Base-by-base conservation (phyloP, 2,113 vertebrate genomes). In the Callorhinus ursinus region DNA sequence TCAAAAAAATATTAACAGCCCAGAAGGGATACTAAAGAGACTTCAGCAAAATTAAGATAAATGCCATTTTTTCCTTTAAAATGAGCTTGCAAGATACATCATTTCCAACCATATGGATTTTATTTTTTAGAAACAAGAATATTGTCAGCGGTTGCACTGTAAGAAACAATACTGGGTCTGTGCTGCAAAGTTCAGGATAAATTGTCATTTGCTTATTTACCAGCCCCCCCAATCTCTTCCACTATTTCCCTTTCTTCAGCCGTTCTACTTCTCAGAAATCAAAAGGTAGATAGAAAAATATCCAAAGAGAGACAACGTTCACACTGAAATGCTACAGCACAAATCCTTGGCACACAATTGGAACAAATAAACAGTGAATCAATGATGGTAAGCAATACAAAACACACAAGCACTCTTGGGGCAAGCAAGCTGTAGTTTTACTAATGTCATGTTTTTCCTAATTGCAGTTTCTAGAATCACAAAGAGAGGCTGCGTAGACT, bases 31-130 rank as follows among this genome's bases (percentile, higher is more conserved):
- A 71, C 2, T 53, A 93, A 72, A 91, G 24, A 90, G 76, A 74
- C 14, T n/a, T 86, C 19, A 72, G 85, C 12, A 85, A 55, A 97
- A 94, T 89, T 74, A 83, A 83, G 42, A 85, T 33, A 65, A 77
- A 49, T 42, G 3, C 5, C 39, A 61, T 85, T 36, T 86, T 93
- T 88, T 83, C 46, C 51, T 96, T 95, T 93, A 71, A 90, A 96
- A 42, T 16, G 2, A 92, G 26, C 36, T 46, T 26, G 7, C 18
- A 96, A 33, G 33, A 80, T 46, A 21, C 10, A 59, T 81, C 49
- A 90, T 89, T 88, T 93, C 22, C 92, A 72, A 93, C 33, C 42
- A 77, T 19, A 49, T 19, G 57, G 7, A 39, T 61, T 93, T 82
- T 67, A 31, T 36, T 82, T 90, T 93, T 92, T 14, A 71, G 79